phyloP scores from a whole-genome alignment of 2,113 vertebrate genomes.

The Notothenia coriiceps region DNA sequence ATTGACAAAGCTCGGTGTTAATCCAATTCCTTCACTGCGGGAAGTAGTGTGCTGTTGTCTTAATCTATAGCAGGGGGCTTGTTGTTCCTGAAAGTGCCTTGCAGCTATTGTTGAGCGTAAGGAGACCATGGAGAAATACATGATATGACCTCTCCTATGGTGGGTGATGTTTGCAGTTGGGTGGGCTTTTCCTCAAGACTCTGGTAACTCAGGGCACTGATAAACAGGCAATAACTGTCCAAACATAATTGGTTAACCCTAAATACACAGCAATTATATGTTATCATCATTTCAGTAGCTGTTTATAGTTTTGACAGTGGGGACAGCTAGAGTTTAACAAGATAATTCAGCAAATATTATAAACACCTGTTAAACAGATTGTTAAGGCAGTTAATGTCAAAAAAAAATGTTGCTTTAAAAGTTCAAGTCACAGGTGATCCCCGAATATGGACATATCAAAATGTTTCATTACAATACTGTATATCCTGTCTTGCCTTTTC shows the following conservation, averaged over 20 bases:
- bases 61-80: conserved; percentile 38
- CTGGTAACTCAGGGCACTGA: not conserved
- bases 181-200: conserved; percentile 20
- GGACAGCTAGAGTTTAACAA: not conserved
- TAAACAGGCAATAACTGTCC: conserved; percentile 7
- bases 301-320: not conserved
- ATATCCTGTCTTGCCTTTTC: not conserved
- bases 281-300: not conserved
- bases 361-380: not conserved
- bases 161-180: conserved; percentile 8
- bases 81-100: conserved; percentile 44
- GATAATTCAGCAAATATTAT: not conserved
- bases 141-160: not conserved
- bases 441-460: not conserved
- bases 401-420: not conserved
- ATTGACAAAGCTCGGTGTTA: conserved; percentile 21
- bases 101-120: conserved; percentile 46
- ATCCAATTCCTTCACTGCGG: conserved; percentile 44
- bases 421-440: not conserved
- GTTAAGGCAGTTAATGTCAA: too few species aligned
- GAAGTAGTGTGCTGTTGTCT: conserved; percentile 44
- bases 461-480: not conserved
- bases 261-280: not conserved
- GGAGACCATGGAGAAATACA: conserved; percentile 45
- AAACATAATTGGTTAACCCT: not conserved